Evolutionary conservation across 1,140 invertebrate genomes (phyloP), one percentile per base, ranked within the genome.

Genomic region (Macrocentrus cingulum): DNA sequence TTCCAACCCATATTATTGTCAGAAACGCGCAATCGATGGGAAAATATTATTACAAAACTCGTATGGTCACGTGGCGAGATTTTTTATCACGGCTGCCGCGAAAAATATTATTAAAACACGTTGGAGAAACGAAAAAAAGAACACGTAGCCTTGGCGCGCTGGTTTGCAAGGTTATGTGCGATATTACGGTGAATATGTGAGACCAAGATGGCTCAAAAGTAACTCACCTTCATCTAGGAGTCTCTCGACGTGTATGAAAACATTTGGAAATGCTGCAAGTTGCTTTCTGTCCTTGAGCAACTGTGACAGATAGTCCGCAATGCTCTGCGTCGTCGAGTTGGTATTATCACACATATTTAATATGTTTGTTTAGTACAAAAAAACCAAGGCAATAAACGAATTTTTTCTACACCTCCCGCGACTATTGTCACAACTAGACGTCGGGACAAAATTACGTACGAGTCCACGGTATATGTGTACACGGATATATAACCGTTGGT

Each of bases 281-380:
- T 99, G 96, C 86, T 99, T 99, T 85, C 97, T 96, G 87, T 99
- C 98, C 88, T 99, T 99, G 74, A 99, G 87, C 83, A 99, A 89
- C 85, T 99, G 97, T 80, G 97, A 95, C 86, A 99, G 87, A 87
- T 99, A 99, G 84, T 99, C 98, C 81, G 96, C 94, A 84, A 95
- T 94, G 84, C 92, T 95, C 82, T 95, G 92, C 80, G 92, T 94
- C 76, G 88, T 93, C 68, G 88, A 85, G 73, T 85, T 84, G 69
- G 80, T 86, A 80, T 83, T 86, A 83, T 87, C 86, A 84, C 85
- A 86, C 86, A 88, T 87, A 81, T 62, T 62, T 57, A 50, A 41
- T 53, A 53, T 9, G 16, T 19, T 36, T 19, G 18, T 20, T 41
- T 23, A n/a, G 41, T 2, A 16, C 7, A 34, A 46, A 53, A 34